A percentile compares a stretch with the other conserved stretches of the same genome.
Conservation (phyloP, 1,140 invertebrate genomes). For the Zaprionus camerounensis region DNA sequence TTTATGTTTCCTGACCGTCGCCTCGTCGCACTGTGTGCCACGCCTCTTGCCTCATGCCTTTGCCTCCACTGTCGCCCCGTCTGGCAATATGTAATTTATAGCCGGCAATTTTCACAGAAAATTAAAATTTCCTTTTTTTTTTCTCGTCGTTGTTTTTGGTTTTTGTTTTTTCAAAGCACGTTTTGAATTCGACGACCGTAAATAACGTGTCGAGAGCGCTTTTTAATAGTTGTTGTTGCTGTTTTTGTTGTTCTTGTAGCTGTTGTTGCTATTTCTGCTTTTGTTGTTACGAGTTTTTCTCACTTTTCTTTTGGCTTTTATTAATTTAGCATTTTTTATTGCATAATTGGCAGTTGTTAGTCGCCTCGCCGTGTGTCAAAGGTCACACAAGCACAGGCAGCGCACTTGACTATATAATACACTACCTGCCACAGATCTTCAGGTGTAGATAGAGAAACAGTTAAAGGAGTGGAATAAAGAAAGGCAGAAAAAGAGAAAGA, state of each 20-base stretch:
- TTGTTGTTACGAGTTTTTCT: constrained; percentile 25
- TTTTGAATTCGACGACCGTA: constrained; percentile 45
- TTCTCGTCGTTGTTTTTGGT: constrained; percentile 1
- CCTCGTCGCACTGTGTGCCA: background rate
- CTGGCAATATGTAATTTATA: constrained; percentile 62
- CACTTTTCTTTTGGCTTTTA: constrained; percentile 46
- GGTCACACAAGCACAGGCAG: constrained; percentile 37
- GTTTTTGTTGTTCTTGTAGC: background rate
- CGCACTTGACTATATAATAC: constrained; percentile 40
- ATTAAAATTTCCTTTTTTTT: constrained; percentile 48
- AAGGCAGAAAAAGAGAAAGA: background rate
- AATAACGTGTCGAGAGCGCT: constrained; percentile 47
- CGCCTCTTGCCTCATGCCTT: background rate
- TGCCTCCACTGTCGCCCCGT: background rate
- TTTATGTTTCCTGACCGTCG: constrained; percentile 49
- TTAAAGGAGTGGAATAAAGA: background rate
- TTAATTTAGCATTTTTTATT: constrained; percentile 72
- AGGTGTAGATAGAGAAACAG: background rate
- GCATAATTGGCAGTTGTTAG: constrained; percentile 73
- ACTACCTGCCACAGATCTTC: constrained; percentile 2
- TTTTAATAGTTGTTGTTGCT: constrained; percentile 46
- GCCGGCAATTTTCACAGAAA: constrained; percentile 62
- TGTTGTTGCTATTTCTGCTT: constrained; percentile 3
- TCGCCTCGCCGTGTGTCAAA: constrained; percentile 52
- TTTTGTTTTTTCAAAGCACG: constrained; percentile 31